Conservation (phyloP, 2,888 invertebrate genomes). For the Ophioninae sp. region DNA sequence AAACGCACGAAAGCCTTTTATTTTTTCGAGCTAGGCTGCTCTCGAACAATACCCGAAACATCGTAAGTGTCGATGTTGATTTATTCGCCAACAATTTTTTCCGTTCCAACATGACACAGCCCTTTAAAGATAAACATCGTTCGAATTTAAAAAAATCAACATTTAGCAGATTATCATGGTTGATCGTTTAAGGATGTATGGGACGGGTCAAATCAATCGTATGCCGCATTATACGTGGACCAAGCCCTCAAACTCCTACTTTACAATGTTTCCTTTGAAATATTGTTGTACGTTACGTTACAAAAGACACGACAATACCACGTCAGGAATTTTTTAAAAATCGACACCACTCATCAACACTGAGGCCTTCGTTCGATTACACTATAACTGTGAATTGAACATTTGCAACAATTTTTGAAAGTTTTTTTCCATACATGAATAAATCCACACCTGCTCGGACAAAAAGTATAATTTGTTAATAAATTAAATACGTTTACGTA, state of each 20-base stretch:
- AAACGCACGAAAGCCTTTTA: neutral
- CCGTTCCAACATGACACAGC: constrained; percentile 9
- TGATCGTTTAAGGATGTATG: neutral
- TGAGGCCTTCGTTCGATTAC: neutral
- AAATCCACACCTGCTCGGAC: neutral
- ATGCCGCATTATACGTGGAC: neutral
- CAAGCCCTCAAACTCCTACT: neutral
- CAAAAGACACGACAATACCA: no score
- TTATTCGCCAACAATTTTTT: constrained; percentile 1
- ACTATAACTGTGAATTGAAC: neutral
- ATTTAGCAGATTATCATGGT: neutral
- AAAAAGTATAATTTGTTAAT: neutral
- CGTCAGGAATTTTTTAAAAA: no score
- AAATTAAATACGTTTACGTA: neutral
- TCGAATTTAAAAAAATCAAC: constrained; percentile 11
- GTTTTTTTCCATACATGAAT: neutral
- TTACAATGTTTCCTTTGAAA: neutral
- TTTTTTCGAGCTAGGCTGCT: neutral
- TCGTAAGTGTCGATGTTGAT: constrained; percentile 2
- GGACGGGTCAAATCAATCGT: neutral
- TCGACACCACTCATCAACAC: neutral
- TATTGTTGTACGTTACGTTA: neutral
- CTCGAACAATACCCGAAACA: neutral
- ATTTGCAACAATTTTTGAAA: neutral
- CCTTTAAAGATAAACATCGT: constrained; percentile 16